phyloP scores from a whole-genome alignment of 2,888 invertebrate genomes.

The Apotomis turbidana region DNA sequence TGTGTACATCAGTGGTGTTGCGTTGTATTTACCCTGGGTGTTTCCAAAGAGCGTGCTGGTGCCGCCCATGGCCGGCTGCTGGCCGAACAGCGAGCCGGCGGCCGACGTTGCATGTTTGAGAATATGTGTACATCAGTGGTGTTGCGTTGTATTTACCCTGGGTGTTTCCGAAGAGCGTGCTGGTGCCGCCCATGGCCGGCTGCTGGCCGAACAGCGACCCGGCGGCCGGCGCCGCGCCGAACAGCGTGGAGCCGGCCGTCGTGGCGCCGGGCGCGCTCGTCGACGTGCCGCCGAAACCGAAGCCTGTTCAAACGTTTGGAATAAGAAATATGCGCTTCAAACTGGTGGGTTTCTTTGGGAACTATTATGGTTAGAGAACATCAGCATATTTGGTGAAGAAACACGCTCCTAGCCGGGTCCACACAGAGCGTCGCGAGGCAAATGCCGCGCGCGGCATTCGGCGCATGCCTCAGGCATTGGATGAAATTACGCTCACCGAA shows the following conservation, averaged over 20 bases:
- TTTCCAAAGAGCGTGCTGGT: constrained; percentile 85
- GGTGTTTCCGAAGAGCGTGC: constrained; percentile 85
- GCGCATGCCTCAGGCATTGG: too few relatives aligned
- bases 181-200: constrained; percentile 79
- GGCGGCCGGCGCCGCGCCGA: constrained; percentile 69
- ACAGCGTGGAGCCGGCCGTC: constrained; percentile 59
- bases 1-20: too few relatives aligned
- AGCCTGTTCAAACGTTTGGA: constrained; percentile 67
- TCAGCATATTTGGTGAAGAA: too few relatives aligned
- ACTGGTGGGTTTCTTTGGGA: too few relatives aligned
- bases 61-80: constrained; percentile 81
- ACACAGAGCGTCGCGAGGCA: too few relatives aligned
- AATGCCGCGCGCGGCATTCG: too few relatives aligned
- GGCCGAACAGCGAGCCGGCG: constrained; percentile 86
- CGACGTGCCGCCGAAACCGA: constrained; percentile 82
- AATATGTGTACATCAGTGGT: too few relatives aligned
- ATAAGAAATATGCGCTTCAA: not conserved
- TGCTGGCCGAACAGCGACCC: constrained; percentile 86
- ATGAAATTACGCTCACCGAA: too few relatives aligned
- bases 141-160: constrained; percentile 53
- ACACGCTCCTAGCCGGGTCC: too few relatives aligned
- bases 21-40: constrained; percentile 58
- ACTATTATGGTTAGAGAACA: too few relatives aligned
- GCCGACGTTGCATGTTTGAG: constrained; percentile 56
- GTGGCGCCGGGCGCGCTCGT: constrained; percentile 64